Evolutionary conservation across 2,113 vertebrate species (phyloP).

Genomic region (Notarius lentiginosus): DNA sequence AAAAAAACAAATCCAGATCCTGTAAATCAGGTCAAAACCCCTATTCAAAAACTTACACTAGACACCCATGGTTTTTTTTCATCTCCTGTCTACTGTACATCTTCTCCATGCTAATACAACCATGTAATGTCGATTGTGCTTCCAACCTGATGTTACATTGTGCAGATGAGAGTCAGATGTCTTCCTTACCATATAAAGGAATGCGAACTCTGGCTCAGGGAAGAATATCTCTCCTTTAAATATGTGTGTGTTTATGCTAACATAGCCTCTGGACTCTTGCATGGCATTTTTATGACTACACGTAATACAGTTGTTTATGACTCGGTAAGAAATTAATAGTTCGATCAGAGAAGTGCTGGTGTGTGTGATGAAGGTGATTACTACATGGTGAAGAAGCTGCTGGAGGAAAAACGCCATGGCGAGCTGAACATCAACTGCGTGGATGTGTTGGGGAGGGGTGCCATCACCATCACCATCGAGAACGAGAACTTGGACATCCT

Average conservation of each 20-base stretch:
- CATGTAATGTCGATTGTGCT: neutral
- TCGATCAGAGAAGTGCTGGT: neutral
- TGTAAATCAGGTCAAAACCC: neutral
- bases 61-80: neutral
- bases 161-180: constrained; percentile 30
- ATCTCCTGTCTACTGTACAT: neutral
- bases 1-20: neutral
- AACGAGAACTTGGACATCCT: constrained; percentile 97
- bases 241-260: constrained; percentile 66
- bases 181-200: constrained; percentile 71
- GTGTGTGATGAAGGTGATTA: constrained; percentile 83
- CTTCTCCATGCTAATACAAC: neutral
- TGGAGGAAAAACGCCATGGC: constrained; percentile 88
- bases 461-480: constrained; percentile 95
- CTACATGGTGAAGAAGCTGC: constrained; percentile 99
- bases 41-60: neutral
- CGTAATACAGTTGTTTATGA: neutral
- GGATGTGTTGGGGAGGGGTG: constrained; percentile 93
- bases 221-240: constrained; percentile 58
- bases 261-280: constrained; percentile 7
- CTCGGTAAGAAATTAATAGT: neutral
- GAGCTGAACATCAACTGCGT: constrained; percentile 97
- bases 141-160: constrained; percentile 29
- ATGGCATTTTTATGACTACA: constrained; percentile 5
- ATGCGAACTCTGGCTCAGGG: constrained; percentile 45